Conservation (phyloP, 1,140 invertebrate species). For the Diprion similis region DNA sequence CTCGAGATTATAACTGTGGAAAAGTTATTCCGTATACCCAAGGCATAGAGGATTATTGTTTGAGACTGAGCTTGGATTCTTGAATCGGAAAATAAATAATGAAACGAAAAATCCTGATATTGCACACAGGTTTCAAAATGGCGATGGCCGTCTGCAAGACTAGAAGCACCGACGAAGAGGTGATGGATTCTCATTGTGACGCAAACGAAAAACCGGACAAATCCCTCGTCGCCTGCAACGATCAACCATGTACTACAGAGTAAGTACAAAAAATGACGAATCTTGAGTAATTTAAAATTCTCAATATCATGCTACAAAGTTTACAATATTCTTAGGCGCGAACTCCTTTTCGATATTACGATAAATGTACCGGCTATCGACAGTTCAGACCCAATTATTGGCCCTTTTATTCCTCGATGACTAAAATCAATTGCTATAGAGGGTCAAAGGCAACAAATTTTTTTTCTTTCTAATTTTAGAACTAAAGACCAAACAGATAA, state of each 20-base stretch:
- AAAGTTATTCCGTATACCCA: too few species aligned
- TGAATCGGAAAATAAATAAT: not conserved
- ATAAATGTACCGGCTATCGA: too few species aligned
- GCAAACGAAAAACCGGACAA: slow-evolving; percentile 75
- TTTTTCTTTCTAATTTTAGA: too few species aligned
- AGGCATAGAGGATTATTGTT: too few species aligned
- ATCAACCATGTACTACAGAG: slow-evolving; percentile 85
- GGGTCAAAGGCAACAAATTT: too few species aligned
- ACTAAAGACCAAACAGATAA: too few species aligned
- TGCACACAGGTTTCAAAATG: slow-evolving; percentile 81
- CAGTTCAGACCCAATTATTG: too few species aligned
- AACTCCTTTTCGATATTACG: too few species aligned
- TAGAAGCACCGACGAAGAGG: slow-evolving; percentile 73
- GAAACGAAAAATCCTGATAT: slow-evolving; percentile 28
- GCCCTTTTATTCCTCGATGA: too few species aligned
- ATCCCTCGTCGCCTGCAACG: slow-evolving; percentile 81
- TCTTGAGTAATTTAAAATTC: not conserved
- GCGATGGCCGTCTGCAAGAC: slow-evolving; percentile 79
- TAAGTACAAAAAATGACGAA: slow-evolving; percentile 62
- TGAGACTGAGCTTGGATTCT: too few species aligned
- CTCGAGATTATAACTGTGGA: not conserved
- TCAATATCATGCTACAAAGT: not conserved
- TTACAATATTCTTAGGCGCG: not conserved
- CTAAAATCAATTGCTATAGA: too few species aligned
- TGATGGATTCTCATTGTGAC: slow-evolving; percentile 82